Conservation (phyloP, 64 coral and sea anemone species). For the Stichodactyla helianthus region DNA sequence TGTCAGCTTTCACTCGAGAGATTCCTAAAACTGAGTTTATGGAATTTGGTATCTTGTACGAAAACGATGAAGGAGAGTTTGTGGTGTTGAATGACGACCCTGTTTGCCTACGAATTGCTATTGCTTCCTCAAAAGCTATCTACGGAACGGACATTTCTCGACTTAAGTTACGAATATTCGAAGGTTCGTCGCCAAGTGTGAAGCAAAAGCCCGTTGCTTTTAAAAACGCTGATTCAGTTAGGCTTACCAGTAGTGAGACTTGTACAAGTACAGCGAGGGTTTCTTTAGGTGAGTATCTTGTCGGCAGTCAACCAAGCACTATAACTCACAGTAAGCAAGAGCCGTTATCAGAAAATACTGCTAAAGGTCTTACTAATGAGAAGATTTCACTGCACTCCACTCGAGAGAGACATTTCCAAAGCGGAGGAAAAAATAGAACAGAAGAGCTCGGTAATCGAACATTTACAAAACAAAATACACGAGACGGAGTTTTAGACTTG, state of each 20-base stretch:
- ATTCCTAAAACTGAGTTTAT: conserved; percentile 4
- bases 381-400: neutral
- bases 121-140: neutral
- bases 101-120: neutral
- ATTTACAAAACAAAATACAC: neutral
- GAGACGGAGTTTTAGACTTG: neutral
- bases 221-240: neutral
- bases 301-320: neutral
- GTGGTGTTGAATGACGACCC: neutral
- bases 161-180: conserved; percentile 13
- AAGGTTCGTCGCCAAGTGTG: conserved; percentile 18
- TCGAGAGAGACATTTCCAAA: neutral
- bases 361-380: neutral
- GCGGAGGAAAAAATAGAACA: neutral
- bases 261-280: conserved; percentile 12
- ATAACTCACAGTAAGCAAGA: neutral
- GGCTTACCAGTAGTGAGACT: neutral
- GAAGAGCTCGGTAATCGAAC: neutral
- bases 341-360: neutral
- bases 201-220: neutral
- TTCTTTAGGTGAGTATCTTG: neutral
- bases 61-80: neutral
- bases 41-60: neutral
- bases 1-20: neutral
- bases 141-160: neutral